phyloP scores from a whole-genome alignment of 2,888 invertebrate genomes.

The Rosalia funebris region DNA sequence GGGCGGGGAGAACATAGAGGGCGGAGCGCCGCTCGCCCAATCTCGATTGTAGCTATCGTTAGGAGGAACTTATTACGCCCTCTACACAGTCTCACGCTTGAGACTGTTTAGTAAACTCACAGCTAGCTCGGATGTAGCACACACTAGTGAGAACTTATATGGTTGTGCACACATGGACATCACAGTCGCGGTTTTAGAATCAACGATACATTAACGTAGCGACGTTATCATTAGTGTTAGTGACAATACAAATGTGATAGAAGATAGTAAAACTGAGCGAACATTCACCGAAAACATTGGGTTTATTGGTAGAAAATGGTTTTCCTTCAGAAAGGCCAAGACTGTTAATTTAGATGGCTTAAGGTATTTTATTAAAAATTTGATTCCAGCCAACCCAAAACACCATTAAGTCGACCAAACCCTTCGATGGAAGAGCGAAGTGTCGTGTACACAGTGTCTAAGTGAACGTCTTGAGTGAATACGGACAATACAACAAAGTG shows the following conservation, averaged over 20 bases:
- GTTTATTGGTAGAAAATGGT: not conserved
- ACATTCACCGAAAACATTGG: not conserved
- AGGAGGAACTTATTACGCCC: conserved; percentile 38
- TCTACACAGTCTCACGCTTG: conserved; percentile 42
- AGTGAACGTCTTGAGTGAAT: conserved; percentile 15
- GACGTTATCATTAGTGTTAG: not conserved
- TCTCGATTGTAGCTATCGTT: conserved; percentile 34
- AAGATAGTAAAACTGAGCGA: not conserved
- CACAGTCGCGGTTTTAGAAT: conserved; percentile 27
- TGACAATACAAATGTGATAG: not conserved
- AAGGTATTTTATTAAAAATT: too few relatives aligned
- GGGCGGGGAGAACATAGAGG: conserved; percentile 48
- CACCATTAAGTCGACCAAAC: too few relatives aligned
- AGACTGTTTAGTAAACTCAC: conserved; percentile 58
- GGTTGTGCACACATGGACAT: conserved; percentile 34
- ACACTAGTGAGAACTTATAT: conserved; percentile 35
- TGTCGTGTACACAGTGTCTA: conserved; percentile 27
- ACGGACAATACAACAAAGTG: conserved; percentile 41
- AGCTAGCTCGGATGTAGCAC: conserved; percentile 49
- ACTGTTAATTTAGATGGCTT: not conserved
- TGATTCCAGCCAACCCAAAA: too few relatives aligned
- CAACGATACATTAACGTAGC: not conserved
- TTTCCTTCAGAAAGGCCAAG: too few relatives aligned
- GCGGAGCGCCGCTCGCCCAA: conserved; percentile 53
- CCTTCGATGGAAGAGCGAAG: conserved; percentile 23